Percentiles rank a stretch among this genome's conserved stretches.
Conservation (phyloP, 2,113 vertebrate genomes). For the Ptilorrhoa leucosticta region DNA sequence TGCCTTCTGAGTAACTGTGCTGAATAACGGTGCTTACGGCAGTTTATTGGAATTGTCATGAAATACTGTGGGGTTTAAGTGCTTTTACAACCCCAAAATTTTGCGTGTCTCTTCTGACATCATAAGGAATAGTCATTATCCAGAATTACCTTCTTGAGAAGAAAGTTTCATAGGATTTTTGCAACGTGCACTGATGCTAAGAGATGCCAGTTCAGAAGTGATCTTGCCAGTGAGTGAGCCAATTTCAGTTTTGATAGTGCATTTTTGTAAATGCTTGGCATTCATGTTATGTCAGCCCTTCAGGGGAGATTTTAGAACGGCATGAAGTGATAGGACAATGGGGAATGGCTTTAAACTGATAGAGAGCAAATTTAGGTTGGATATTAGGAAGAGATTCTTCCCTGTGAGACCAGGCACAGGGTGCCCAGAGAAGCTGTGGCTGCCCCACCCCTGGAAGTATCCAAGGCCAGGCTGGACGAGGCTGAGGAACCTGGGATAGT, state of each 20-base stretch:
- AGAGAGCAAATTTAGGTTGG: neutral
- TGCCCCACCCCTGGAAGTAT: neutral
- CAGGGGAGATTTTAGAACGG: too few species aligned
- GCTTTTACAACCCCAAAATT: neutral
- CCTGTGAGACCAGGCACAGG: neutral
- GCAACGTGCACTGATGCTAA: neutral
- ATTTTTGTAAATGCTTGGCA: neutral
- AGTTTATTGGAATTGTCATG: neutral
- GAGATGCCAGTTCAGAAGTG: neutral
- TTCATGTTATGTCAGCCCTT: neutral
- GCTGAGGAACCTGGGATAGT: neutral
- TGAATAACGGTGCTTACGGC: neutral
- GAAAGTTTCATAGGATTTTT: neutral
- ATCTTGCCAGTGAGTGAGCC: neutral
- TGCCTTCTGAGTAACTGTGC: neutral
- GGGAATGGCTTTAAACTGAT: neutral
- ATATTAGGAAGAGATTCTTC: neutral
- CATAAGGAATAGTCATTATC: neutral
- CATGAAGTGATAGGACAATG: neutral
- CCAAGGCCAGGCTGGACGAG: rapidly evolving
- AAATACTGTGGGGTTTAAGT: neutral
- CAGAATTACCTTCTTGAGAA: neutral
- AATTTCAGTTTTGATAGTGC: neutral
- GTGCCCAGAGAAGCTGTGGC: neutral
- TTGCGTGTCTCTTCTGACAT: neutral